These are phyloP conservation scores for Nowickia ferox DNA, from an alignment of 2,888 invertebrate species.

Conservation along the genomic window DNA sequence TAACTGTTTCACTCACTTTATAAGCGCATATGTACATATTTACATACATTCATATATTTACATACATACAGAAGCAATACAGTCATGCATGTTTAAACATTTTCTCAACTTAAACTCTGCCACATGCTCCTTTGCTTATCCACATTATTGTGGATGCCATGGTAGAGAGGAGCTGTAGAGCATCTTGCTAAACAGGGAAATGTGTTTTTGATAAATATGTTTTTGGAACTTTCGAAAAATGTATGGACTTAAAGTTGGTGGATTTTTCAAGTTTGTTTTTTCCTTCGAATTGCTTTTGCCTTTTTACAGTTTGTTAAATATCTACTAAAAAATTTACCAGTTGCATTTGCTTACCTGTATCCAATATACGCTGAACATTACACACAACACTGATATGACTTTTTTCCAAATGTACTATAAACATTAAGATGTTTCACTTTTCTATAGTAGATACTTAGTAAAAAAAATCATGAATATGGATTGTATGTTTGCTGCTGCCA, in stretches of 20 bases:
- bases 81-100: neutral
- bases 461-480: slow-evolving; percentile 37
- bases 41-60: neutral
- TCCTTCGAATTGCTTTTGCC: neutral
- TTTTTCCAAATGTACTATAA: slow-evolving; percentile 23
- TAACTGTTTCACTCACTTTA: too few relatives aligned
- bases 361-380: slow-evolving; percentile 29
- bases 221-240: slow-evolving; percentile 30
- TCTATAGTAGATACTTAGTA: slow-evolving; percentile 7
- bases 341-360: slow-evolving; percentile 56
- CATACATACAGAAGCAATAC: neutral
- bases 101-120: neutral
- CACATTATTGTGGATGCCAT: neutral
- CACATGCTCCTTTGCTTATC: neutral
- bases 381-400: slow-evolving; percentile 8
- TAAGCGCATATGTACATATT: too few relatives aligned
- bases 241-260: slow-evolving; percentile 8
- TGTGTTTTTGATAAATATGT: slow-evolving; percentile 34
- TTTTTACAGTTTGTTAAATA: slow-evolving; percentile 41
- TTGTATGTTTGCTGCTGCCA: slow-evolving; percentile 29
- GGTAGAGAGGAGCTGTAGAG: neutral
- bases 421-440: slow-evolving; percentile 13
- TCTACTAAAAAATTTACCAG: slow-evolving; percentile 60
- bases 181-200: slow-evolving; percentile 27
- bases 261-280: neutral